Base-by-base conservation (phyloP, 1,140 invertebrate genomes). In the Neodiprion virginianus region DNA sequence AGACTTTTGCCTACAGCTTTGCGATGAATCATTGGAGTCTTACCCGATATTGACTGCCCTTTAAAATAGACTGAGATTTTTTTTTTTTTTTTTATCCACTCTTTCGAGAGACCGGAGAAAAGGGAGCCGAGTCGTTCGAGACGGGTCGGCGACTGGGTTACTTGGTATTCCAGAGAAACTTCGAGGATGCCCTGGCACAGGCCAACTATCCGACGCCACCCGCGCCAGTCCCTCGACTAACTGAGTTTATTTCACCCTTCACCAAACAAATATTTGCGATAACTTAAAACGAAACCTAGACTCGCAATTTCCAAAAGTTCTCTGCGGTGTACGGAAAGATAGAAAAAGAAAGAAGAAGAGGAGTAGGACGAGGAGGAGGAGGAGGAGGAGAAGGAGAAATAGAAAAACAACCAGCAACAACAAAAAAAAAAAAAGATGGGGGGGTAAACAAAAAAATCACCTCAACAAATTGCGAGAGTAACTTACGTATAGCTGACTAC, bases 251-350 rank as follows among this genome's bases (percentile, higher is more conserved):
- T 61, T 61, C 53, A 17, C 80, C 79, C 79, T 78, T 75, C 80
- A 77, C 79, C 79, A 80, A 80, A 80, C 82, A 88, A 88, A 88
- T 87, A 87, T 88, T 87, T 86, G 83, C 84, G 80, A 84, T 80
- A 80, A 83, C 79, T 84, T 76, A 70, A 78, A 77, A 78, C 72
- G 67, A 79, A 78, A 74, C 17, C 10, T 21, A 23, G 21, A 11
- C 21, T 11, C 67, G 67, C 67, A 69, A 69, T 69, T 69, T 69
- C 40, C 67, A 7, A 40, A 69, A 69, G 21, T 69, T 61, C 53
- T 61, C n/a, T 17, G 11, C 11, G 67, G 67, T 69, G 9, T 69
- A 14, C 61, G 17, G 71, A 61, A 10, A 61, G 10, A 53, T 17
- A 28, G 5, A 7, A 50, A 8, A 48, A 12, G 17, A 12, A 11